phyloP scores from a whole-genome alignment of 2,113 vertebrate species.

The Rattus rattus region DNA sequence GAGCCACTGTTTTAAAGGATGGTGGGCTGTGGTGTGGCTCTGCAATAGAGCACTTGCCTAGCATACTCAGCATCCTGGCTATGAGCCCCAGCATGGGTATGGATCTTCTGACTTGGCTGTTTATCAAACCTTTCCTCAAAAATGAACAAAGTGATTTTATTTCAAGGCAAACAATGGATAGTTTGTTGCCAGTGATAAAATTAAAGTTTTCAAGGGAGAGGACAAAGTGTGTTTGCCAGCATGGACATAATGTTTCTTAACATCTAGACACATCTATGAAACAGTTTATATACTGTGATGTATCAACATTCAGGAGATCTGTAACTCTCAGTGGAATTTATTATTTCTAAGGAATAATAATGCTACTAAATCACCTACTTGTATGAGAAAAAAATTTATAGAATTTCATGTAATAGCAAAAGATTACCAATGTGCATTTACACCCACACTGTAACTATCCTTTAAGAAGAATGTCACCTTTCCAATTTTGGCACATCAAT shows the following conservation, averaged over 20 bases:
- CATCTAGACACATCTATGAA: neutral
- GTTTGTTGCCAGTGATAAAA: neutral
- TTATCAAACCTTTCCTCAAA: neutral
- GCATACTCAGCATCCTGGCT: neutral
- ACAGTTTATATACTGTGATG: neutral
- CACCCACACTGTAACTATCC: neutral
- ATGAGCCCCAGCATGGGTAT: neutral
- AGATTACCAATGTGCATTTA: neutral
- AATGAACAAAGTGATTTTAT: neutral
- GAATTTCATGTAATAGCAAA: neutral
- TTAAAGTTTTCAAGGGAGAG: neutral
- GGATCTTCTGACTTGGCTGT: neutral
- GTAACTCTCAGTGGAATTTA: neutral
- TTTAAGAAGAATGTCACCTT: neutral
- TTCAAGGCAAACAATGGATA: conserved; percentile 18
- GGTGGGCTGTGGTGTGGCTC: too few species aligned
- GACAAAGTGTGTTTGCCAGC: neutral
- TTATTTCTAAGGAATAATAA: neutral
- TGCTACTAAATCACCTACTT: neutral
- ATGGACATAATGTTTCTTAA: neutral
- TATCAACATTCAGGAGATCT: neutral
- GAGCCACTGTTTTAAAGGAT: neutral
- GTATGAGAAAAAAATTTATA: neutral
- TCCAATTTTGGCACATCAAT: neutral
- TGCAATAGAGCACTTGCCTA: too few species aligned